These are phyloP conservation scores for Glyphotaelius pellucidus DNA, from an alignment of 2,888 invertebrate genomes.

Conservation along the genomic window DNA sequence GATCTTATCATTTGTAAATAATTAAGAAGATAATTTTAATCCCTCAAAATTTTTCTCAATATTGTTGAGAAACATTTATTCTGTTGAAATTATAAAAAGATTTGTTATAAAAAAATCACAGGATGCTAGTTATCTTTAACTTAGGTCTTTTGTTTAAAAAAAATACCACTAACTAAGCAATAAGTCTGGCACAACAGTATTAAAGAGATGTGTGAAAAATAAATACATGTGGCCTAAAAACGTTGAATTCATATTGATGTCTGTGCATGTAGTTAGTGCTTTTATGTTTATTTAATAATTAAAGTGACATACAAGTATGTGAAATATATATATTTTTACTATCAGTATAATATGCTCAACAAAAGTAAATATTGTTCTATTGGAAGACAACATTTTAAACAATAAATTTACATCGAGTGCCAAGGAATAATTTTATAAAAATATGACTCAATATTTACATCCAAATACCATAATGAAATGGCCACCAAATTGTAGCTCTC, in stretches of 20 bases:
- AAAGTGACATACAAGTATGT: not conserved
- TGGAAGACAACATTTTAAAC: not conserved
- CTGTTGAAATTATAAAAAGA: not conserved
- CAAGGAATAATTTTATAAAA: no score
- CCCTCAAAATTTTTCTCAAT: not conserved
- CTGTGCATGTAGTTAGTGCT: not conserved
- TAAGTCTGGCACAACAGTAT: not conserved
- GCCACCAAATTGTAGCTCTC: no score
- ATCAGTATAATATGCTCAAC: not conserved
- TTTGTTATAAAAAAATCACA: not conserved
- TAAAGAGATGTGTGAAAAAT: not conserved
- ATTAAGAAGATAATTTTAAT: not conserved
- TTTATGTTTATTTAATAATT: not conserved
- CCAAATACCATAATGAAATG: no score
- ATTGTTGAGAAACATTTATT: not conserved
- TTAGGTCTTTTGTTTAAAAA: not conserved
- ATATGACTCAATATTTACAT: no score
- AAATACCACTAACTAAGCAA: not conserved
- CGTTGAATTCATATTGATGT: not conserved
- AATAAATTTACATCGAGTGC: not conserved
- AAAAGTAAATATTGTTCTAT: not conserved
- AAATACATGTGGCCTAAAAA: not conserved
- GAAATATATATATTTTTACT: not conserved
- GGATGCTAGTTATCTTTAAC: not conserved
- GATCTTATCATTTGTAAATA: not conserved